Evolutionary conservation across 2,797 vertebrate species (phyloP).

Genomic region (Steatocranus sp.): DNA sequence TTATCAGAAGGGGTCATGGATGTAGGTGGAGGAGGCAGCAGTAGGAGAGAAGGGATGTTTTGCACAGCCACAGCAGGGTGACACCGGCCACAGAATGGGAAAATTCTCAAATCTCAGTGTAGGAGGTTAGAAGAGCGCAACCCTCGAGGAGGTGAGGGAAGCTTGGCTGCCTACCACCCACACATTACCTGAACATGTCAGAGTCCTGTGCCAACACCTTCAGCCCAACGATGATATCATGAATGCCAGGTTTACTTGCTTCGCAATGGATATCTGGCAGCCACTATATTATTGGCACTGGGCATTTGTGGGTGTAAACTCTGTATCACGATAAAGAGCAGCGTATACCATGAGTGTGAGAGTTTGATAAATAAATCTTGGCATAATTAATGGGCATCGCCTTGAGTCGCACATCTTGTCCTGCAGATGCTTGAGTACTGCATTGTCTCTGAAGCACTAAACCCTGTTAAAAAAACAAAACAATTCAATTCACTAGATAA

Average conservation of each 20-base stretch:
- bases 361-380: not conserved
- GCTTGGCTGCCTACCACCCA: constrained; percentile 57
- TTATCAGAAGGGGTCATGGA: constrained; percentile 66
- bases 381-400: not conserved
- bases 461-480: constrained; percentile 25
- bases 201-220: constrained; percentile 51
- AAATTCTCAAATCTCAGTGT: constrained; percentile 57
- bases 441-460: constrained; percentile 60
- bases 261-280: constrained; percentile 38
- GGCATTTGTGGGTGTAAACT: constrained; percentile 27
- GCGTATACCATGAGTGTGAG: not conserved
- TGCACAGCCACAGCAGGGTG: constrained; percentile 60
- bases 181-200: constrained; percentile 55
- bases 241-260: constrained; percentile 51
- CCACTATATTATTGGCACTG: constrained; percentile 4
- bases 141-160: constrained; percentile 65
- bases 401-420: not conserved
- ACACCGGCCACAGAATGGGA: constrained; percentile 53
- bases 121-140: constrained; percentile 61
- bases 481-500: constrained; percentile 53
- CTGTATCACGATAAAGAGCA: not conserved
- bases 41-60: constrained; percentile 57
- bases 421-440: constrained; percentile 30
- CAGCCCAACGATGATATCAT: constrained; percentile 62
- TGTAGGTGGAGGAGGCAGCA: constrained; percentile 69